A percentile compares a stretch with the other conserved stretches of the same genome.
These are phyloP conservation scores for Amiota mariae DNA, from an alignment of 2,888 invertebrate species.

Conservation along the genomic window DNA sequence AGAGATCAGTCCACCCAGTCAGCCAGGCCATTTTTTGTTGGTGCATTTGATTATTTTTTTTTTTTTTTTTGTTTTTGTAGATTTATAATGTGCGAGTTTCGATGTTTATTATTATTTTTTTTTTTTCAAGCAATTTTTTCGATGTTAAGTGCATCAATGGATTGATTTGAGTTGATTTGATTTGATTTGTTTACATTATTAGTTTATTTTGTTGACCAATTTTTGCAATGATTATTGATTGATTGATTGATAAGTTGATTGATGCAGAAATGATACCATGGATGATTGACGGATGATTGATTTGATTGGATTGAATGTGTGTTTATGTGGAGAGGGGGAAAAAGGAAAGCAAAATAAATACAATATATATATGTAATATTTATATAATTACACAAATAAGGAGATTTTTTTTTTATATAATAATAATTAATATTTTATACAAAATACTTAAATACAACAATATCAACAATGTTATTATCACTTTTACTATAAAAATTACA, in stretches of 20 bases:
- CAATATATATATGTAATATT: background rate
- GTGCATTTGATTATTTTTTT: slow-evolving; percentile 13
- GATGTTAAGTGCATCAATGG: background rate
- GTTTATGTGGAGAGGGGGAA: slow-evolving; percentile 14
- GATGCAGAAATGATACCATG: background rate
- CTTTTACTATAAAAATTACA: too few relatives aligned
- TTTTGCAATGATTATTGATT: background rate
- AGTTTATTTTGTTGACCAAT: background rate
- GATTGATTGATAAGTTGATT: background rate
- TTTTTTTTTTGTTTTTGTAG: slow-evolving; percentile 18
- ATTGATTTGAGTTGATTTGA: background rate
- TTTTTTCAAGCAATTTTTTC: too few relatives aligned
- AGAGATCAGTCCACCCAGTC: too few relatives aligned
- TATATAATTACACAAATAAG: slow-evolving; percentile 21
- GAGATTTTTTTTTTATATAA: background rate
- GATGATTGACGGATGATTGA: background rate
- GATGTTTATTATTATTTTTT: background rate
- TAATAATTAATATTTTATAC: too few relatives aligned
- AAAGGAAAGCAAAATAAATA: slow-evolving; percentile 21
- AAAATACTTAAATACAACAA: background rate
- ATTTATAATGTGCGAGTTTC: background rate
- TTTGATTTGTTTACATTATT: background rate
- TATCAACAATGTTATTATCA: too few relatives aligned
- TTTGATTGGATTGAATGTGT: slow-evolving; percentile 8
- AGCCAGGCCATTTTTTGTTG: too few relatives aligned